Base-by-base conservation (phyloP, 2,113 vertebrate species). In the Cygnus buccinator region DNA sequence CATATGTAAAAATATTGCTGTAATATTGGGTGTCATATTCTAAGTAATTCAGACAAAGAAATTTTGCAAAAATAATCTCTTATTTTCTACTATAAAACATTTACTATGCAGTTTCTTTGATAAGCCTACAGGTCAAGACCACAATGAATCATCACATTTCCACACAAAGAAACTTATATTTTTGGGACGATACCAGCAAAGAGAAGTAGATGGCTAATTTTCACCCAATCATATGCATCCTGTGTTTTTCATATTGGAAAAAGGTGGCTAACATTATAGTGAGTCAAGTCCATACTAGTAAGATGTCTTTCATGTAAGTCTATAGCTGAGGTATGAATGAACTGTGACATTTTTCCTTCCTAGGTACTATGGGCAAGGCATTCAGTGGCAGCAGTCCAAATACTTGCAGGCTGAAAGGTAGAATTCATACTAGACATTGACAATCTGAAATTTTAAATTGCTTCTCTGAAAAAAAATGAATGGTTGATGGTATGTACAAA, bases 401-500 rank as follows among this genome's bases (percentile, higher is more conserved):
- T 10, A 62, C 16, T 71, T 70, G 37, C 4, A 87, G 17, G 17
- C 72, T 58, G 62, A 70, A 77, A 74, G 48, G 63, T 0, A 65
- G 26, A 90, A 82, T 71, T 25, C 41, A 31, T 41, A 84, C 3
- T 11, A 62, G 23, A 2, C 20, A 62, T 35, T 0, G 1, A 71
- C 20, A 74, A 19, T 50, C 8, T n/a, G 48, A 77, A 84, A 77
- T 43, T 9, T 67, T 74, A 81, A 65, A 74, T 33, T 62, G 20
- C 6, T 66, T 81, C 50, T 74, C 10, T 70, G 39, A 93, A 66
- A 8, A 94, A 94, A 77, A 73, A 87, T 5, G 8, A 89, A 77
- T 66, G 17, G 10, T 52, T 46, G 25, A 19, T 68, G 57, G 19
- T 57, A 46, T 0, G 2, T 93, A 59, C 8, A 25, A 5, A 65